Conservation (phyloP, 2,888 invertebrate species). For the Thumatha senex region DNA sequence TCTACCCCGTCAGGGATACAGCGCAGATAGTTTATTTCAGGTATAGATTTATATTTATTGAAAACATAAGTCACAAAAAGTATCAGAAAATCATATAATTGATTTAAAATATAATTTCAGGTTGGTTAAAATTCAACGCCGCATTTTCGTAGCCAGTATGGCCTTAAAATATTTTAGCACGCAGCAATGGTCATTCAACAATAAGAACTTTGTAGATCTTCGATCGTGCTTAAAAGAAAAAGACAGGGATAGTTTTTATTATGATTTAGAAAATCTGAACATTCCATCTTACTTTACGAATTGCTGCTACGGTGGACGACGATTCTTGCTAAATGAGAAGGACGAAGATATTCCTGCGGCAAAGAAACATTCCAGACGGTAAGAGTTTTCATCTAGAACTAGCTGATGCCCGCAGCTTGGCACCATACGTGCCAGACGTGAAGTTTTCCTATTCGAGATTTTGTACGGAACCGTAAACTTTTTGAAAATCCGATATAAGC, state of each 20-base stretch:
- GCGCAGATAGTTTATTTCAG: too few relatives aligned
- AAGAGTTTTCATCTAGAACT: slow-evolving; percentile 8
- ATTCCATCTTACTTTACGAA: slow-evolving; percentile 74
- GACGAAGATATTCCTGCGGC: slow-evolving; percentile 82
- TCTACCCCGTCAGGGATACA: too few relatives aligned
- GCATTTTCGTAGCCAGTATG: slow-evolving; percentile 89
- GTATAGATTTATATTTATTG: too few relatives aligned
- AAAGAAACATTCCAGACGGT: slow-evolving; percentile 79
- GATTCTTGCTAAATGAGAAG: slow-evolving; percentile 87
- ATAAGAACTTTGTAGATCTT: slow-evolving; percentile 83
- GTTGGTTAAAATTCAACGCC: slow-evolving; percentile 90
- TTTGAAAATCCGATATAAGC: too few relatives aligned
- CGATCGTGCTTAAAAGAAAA: slow-evolving; percentile 71
- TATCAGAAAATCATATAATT: background rate
- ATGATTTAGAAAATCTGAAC: slow-evolving; percentile 80
- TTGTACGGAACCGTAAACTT: too few relatives aligned
- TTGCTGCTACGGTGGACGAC: slow-evolving; percentile 85
- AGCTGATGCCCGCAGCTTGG: background rate
- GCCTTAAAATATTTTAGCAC: slow-evolving; percentile 89
- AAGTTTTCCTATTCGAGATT: too few relatives aligned
- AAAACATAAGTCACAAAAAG: background rate
- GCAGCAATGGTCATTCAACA: slow-evolving; percentile 90
- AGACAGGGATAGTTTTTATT: slow-evolving; percentile 84
- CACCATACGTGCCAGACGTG: too few relatives aligned
- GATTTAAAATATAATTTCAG: slow-evolving; percentile 70